These are phyloP conservation scores for Distichodus sexfasciatus DNA, from an alignment of 2,797 vertebrate genomes.

Conservation along the genomic window DNA sequence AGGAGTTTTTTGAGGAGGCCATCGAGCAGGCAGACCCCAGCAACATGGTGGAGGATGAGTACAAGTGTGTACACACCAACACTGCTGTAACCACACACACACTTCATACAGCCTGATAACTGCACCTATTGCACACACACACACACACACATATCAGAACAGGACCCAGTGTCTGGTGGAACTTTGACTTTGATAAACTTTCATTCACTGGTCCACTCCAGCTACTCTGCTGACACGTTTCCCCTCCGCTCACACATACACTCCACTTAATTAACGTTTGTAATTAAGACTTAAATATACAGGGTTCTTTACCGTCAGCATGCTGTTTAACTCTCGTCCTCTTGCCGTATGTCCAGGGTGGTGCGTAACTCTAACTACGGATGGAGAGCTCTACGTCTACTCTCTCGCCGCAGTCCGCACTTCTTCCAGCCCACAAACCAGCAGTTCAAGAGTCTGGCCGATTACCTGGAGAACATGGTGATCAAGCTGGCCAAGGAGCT, in stretches of 20 bases:
- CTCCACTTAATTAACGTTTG: no score
- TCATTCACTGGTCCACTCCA: no score
- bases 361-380: constrained; percentile 98
- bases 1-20: constrained; percentile 97
- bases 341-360: constrained; percentile 69
- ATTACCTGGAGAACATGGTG: constrained; percentile 98
- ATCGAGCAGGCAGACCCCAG: constrained; percentile 96
- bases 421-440: constrained; percentile 99
- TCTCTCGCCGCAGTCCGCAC: constrained; percentile 95
- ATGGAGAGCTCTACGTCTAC: constrained; percentile 90
- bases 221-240: no score
- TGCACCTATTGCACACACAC: not conserved
- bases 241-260: no score
- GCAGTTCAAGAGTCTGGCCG: constrained; percentile 96
- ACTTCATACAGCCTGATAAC: no score
- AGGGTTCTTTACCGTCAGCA: no score
- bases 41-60: constrained; percentile 97
- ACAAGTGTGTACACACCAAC: constrained; percentile 81
- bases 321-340: not conserved
- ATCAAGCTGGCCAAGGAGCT: constrained; percentile 98
- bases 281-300: no score
- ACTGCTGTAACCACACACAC: not conserved
- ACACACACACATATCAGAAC: no score
- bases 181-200: no score
- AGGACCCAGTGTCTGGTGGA: no score